Conservation (phyloP, 2,113 vertebrate species). For the Dicaeum eximium region DNA sequence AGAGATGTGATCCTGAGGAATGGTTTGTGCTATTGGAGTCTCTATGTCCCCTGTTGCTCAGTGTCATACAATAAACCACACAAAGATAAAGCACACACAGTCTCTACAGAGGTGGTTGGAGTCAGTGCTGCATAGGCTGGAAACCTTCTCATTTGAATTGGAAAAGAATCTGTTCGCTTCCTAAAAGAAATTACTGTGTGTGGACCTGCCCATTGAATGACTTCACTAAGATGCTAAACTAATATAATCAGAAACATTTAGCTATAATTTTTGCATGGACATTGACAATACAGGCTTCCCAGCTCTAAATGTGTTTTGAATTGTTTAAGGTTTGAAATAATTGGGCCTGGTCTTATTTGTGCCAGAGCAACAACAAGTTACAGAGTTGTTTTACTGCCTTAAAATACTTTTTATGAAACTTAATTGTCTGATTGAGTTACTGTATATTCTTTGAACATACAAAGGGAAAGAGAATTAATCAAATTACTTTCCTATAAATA, state of each 20-base stretch:
- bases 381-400: background rate
- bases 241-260: conserved; percentile 42
- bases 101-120: background rate
- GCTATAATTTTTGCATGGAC: conserved; percentile 3
- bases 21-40: background rate
- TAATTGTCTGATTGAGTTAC: background rate
- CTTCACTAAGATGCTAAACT: conserved; percentile 19
- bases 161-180: conserved; percentile 24
- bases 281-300: background rate
- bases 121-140: background rate
- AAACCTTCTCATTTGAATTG: background rate
- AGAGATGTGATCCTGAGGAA: background rate
- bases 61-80: background rate
- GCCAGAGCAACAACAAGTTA: background rate
- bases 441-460: background rate
- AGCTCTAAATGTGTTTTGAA: conserved; percentile 29
- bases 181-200: conserved; percentile 4
- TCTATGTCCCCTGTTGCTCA: background rate
- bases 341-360: conserved; percentile 26
- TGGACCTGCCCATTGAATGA: background rate
- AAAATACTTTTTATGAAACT: background rate
- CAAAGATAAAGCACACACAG: background rate
- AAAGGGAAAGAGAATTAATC: background rate
- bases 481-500: background rate
- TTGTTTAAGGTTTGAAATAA: conserved; percentile 44